phyloP scores from a whole-genome alignment of 2,113 vertebrate genomes.

The Scartelaos histophorus region DNA sequence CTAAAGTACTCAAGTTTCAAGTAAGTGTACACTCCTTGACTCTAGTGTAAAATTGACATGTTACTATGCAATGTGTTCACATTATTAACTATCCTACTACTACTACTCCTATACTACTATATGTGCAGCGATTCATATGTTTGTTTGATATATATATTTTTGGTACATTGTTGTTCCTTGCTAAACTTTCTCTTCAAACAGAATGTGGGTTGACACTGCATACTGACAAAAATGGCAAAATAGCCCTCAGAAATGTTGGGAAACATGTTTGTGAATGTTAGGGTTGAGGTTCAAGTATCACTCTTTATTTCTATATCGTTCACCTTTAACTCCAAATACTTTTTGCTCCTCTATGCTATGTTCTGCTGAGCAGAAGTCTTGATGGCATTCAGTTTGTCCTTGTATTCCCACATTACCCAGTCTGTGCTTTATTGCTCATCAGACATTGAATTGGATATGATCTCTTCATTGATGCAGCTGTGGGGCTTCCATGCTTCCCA shows the following conservation, averaged over 20 bases:
- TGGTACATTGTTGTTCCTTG: no score
- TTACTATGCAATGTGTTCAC: neutral
- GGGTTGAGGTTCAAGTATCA: neutral
- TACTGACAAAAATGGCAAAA: neutral
- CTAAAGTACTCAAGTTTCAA: no score
- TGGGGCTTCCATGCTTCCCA: neutral
- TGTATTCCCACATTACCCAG: neutral
- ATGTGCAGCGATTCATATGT: neutral
- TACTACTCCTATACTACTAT: neutral
- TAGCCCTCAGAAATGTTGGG: neutral
- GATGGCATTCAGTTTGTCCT: slow-evolving; percentile 3
- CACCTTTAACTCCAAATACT: neutral
- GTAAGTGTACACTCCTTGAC: no score
- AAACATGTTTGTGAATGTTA: neutral
- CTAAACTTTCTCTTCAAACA: no score
- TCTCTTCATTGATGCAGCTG: neutral
- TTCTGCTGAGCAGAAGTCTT: neutral
- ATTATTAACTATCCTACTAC: neutral
- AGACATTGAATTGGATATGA: neutral
- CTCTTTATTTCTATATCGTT: neutral
- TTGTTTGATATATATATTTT: neutral
- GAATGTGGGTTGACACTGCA: no score
- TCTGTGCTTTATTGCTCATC: slow-evolving; percentile 2
- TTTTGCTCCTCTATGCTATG: neutral
- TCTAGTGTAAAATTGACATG: neutral